These are phyloP conservation scores for Taphrorychus bicolor DNA, from an alignment of 2,888 invertebrate genomes.

Conservation along the genomic window DNA sequence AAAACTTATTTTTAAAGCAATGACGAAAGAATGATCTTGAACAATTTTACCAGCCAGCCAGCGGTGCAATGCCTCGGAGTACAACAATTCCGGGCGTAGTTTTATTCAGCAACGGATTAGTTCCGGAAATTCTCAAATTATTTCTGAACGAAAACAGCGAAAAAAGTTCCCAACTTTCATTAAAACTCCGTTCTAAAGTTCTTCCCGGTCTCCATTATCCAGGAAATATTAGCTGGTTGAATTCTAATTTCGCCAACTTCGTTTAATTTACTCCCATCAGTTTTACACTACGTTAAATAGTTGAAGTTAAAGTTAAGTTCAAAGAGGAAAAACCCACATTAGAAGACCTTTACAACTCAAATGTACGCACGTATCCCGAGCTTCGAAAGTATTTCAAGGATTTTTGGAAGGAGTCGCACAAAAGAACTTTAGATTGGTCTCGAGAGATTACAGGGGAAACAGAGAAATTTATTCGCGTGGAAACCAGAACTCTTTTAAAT, in stretches of 20 bases:
- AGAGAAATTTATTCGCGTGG: slow-evolving; percentile 12
- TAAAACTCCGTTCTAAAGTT: slow-evolving; percentile 7
- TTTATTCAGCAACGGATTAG: slow-evolving; percentile 4
- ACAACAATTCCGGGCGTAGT: not conserved
- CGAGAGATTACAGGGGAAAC: not conserved
- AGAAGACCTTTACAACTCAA: not conserved
- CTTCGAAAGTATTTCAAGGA: not conserved
- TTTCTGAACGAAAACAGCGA: not conserved
- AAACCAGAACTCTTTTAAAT: slow-evolving; percentile 19
- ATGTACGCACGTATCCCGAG: not conserved
- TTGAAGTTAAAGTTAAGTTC: not conserved
- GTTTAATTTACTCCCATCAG: not conserved
- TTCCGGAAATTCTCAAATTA: slow-evolving; percentile 2
- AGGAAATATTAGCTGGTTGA: not conserved
- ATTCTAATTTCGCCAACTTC: not conserved
- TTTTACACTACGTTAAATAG: not conserved
- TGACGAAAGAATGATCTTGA: not conserved
- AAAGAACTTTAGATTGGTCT: slow-evolving; percentile 3
- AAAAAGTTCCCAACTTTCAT: slow-evolving; percentile 8
- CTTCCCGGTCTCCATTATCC: not conserved
- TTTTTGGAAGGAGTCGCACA: not conserved
- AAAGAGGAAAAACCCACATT: not conserved
- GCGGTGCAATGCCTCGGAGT: slow-evolving; percentile 1
- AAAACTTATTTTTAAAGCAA: not conserved
- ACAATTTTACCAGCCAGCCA: slow-evolving; percentile 2